Evolutionary conservation across 2,797 vertebrate species (phyloP), one percentile per base, ranked within the genome.

Genomic region (Odontamblyopus lacepedii): DNA sequence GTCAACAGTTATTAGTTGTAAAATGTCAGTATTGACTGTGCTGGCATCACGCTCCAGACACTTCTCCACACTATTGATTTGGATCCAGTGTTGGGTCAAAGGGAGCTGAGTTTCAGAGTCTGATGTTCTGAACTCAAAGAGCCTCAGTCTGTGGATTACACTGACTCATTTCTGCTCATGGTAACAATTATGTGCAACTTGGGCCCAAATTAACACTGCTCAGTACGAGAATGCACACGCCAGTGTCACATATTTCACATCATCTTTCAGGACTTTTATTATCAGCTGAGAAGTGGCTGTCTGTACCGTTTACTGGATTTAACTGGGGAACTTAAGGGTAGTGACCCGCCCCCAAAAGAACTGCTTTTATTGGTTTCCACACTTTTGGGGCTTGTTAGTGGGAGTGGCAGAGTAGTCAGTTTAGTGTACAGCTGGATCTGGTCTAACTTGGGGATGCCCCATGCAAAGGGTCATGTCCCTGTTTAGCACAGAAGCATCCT

Each of bases 111-210:
- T 64, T 59, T 35, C n/a, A 27, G 71, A 53, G 73, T 81, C 72
- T 73, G 74, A 72, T 71, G 67, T 75, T 78, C 60, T 65, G 72
- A 70, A 67, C 78, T 78, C 78, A 83, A 77, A 48, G 56, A 83
- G 67, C 73, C 69, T 41, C n/a, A 60, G 59, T 57, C 78, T 78
- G 30, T 80, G 64, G 78, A 76, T 76, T 74, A 73, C 68, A 71
- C 79, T 73, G 80, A 89, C 74, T 90, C 76, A 76, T 75, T 19
- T 1, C 69, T 75, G 38, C 72, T 85, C 78, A 78, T 78, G 72
- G 69, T 88, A 87, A 81, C 87, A 88, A 85, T 88, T 82, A 84
- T 73, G 81, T 90, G 86, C 72, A 88, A 90, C 67, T 73, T 1
- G 1, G 76, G 67, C 70, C 78, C 77, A 90, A 83, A 83, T 85